Evolutionary conservation across 2,888 invertebrate genomes (phyloP).

Genomic region (Linhomoeus sp.): DNA sequence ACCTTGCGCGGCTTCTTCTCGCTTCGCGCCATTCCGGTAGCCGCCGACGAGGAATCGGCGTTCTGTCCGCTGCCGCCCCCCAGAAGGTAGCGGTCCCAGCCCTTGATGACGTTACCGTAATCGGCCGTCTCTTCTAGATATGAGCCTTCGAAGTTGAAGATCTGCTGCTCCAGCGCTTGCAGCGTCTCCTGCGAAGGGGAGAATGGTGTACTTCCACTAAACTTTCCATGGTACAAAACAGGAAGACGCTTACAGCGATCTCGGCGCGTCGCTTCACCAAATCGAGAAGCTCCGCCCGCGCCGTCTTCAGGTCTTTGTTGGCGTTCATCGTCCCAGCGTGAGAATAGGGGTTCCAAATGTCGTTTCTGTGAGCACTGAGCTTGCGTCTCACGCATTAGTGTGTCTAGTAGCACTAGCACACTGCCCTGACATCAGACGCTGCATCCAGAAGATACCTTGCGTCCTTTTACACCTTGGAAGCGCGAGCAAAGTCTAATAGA

Average conservation of each 20-base stretch:
- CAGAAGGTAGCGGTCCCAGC: constrained; percentile 71
- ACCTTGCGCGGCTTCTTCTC: not conserved
- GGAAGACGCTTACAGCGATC: constrained; percentile 52
- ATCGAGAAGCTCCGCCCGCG: constrained; percentile 56
- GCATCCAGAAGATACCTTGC: too few species aligned
- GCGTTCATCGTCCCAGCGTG: not conserved
- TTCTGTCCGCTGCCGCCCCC: constrained; percentile 32
- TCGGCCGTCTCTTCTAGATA: constrained; percentile 94
- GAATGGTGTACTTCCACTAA: not conserved
- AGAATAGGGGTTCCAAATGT: too few species aligned
- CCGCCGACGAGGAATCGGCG: too few species aligned
- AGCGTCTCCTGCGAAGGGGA: constrained; percentile 58
- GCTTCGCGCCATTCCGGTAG: not conserved
- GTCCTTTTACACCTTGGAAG: too few species aligned
- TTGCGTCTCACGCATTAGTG: too few species aligned
- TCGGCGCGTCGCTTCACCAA: constrained; percentile 84
- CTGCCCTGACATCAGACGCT: too few species aligned
- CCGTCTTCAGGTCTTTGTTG: constrained; percentile 12
- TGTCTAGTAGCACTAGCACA: too few species aligned
- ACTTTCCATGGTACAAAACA: not conserved
- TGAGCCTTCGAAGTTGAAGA: constrained; percentile 96
- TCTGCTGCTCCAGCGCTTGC: constrained; percentile 83
- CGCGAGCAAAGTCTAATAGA: too few species aligned
- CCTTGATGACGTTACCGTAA: constrained; percentile 78
- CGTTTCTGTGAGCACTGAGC: too few species aligned